Conservation (phyloP, 1,140 invertebrate genomes). For the Euglossa dilemma region DNA sequence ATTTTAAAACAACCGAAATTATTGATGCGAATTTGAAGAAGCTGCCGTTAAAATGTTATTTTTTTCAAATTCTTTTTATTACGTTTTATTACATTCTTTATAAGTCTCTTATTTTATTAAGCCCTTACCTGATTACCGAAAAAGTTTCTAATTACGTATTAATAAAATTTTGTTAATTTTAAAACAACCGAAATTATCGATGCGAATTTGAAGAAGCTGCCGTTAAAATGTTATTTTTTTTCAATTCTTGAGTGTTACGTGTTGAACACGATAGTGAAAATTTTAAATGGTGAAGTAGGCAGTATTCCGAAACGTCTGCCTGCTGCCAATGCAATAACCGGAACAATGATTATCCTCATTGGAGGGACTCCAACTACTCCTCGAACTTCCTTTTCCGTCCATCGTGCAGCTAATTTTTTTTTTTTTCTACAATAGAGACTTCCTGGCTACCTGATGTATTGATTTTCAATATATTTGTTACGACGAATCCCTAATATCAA, state of each 20-base stretch:
- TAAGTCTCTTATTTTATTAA: no score
- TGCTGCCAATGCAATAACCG: constrained; percentile 68
- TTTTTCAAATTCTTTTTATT: not conserved
- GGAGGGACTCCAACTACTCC: constrained; percentile 70
- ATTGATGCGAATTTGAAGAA: not conserved
- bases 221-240: not conserved
- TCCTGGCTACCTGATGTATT: constrained; percentile 19
- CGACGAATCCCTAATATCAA: constrained; percentile 1
- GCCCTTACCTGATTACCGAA: no score
- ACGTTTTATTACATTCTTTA: not conserved
- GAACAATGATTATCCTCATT: constrained; percentile 72
- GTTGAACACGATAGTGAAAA: constrained; percentile 60
- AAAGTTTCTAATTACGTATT: no score
- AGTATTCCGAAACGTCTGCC: constrained; percentile 65
- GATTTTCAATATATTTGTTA: constrained; percentile 45
- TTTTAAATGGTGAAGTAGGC: constrained; percentile 65
- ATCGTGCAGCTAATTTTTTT: constrained; percentile 19
- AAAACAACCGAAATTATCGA: not conserved
- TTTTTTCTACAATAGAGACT: constrained; percentile 36
- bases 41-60: not conserved
- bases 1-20: not conserved
- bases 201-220: not conserved
- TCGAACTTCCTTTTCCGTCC: constrained; percentile 28
- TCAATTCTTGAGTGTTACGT: not conserved
- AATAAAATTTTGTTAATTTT: no score